Conservation (phyloP, 2,888 invertebrate species). For the Pharmacophagus antenor region DNA sequence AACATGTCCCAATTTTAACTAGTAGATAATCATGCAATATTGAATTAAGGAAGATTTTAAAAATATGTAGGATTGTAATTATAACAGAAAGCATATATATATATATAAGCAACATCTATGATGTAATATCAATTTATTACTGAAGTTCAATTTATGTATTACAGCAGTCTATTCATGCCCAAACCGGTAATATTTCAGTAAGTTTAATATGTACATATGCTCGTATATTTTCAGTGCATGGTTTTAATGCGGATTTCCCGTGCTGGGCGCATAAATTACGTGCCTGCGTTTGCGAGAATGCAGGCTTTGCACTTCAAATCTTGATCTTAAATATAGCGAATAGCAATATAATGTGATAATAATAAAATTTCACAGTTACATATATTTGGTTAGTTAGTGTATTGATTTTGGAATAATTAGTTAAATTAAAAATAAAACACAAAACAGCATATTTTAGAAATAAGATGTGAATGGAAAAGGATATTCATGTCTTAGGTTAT, state of each 20-base stretch:
- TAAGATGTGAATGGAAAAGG: too few relatives aligned
- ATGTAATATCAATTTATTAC: neutral
- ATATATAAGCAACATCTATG: too few relatives aligned
- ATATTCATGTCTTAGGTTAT: too few relatives aligned
- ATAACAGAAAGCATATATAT: too few relatives aligned
- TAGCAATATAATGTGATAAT: neutral
- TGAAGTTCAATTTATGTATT: neutral
- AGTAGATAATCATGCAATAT: too few relatives aligned
- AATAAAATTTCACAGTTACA: neutral
- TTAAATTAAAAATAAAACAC: too few relatives aligned
- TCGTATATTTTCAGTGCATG: neutral
- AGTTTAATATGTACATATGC: neutral
- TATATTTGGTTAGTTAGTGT: too few relatives aligned
- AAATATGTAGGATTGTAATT: too few relatives aligned
- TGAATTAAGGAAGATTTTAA: too few relatives aligned
- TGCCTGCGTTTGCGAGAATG: neutral
- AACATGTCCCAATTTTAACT: too few relatives aligned
- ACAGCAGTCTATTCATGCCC: neutral
- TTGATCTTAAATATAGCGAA: neutral
- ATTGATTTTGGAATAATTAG: too few relatives aligned
- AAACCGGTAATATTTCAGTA: neutral
- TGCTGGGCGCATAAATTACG: neutral
- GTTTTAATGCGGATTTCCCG: neutral
- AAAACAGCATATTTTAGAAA: too few relatives aligned
- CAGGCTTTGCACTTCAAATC: conserved; percentile 2